Evolutionary conservation across 2,113 vertebrate species (phyloP).

Genomic region (Heterocephalus glaber): DNA sequence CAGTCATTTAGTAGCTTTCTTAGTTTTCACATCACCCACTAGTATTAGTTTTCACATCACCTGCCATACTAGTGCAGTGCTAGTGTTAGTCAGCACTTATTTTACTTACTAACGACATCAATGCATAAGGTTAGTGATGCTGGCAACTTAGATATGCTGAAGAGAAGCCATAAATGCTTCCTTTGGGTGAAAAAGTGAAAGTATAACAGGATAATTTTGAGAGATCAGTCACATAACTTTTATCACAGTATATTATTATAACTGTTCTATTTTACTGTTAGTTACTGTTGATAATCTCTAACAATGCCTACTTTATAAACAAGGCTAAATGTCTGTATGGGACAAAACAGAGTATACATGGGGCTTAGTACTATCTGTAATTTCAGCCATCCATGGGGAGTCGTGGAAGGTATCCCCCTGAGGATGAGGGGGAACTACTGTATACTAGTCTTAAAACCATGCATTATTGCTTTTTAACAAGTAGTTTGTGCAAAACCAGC

Average conservation of each 20-base stretch:
- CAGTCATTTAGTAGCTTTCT: neutral
- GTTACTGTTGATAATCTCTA: neutral
- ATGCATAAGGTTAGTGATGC: neutral
- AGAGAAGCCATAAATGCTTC: neutral
- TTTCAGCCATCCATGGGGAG: neutral
- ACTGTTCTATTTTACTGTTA: neutral
- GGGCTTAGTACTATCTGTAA: neutral
- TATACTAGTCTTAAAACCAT: neutral
- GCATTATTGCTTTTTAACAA: constrained; percentile 51
- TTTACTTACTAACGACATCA: neutral
- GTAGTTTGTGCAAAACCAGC: neutral
- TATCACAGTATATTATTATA: neutral
- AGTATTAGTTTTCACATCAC: neutral
- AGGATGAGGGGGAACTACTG: neutral
- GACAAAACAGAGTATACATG: neutral
- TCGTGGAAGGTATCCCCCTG: neutral
- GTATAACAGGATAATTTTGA: no score
- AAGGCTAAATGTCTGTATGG: neutral
- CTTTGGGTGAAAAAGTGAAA: neutral
- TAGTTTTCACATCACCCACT: neutral
- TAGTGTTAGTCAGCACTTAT: neutral
- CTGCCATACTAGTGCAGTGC: neutral
- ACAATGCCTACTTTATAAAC: neutral
- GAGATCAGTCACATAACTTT: no score
- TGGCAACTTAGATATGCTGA: neutral